Evolutionary conservation across 2,113 vertebrate genomes (phyloP).

Genomic region (Scomber colias): DNA sequence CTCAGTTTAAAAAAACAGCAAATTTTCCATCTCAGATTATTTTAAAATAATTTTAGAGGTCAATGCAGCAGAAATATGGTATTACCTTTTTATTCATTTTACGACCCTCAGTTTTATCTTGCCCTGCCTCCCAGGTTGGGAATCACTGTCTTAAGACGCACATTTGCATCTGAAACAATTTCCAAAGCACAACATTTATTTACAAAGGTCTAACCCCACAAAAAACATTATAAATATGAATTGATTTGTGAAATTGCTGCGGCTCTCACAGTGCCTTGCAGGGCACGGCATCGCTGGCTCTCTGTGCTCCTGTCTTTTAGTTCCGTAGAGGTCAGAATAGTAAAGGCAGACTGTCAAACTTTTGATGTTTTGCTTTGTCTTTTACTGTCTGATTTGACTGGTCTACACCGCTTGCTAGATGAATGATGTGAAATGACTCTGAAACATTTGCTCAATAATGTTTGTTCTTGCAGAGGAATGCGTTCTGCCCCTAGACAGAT

Average conservation of each 20-base stretch:
- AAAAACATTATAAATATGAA: constrained; percentile 1
- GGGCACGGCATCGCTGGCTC: constrained; percentile 53
- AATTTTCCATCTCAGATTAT: neutral
- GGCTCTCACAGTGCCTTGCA: constrained; percentile 41
- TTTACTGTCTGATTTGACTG: constrained; percentile 57
- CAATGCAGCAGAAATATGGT: too few species aligned
- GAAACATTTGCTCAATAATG: constrained; percentile 31
- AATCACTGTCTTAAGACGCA: neutral
- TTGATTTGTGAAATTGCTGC: constrained; percentile 18
- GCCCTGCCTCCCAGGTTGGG: neutral
- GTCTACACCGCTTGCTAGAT: constrained; percentile 45
- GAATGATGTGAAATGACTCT: constrained; percentile 41
- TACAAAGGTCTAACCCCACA: neutral
- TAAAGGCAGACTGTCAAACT: constrained; percentile 37
- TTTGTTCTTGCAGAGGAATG: constrained; percentile 51
- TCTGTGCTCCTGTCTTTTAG: constrained; percentile 57
- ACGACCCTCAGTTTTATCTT: neutral
- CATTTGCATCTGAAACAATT: neutral
- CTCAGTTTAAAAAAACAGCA: too few species aligned
- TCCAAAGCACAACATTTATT: neutral
- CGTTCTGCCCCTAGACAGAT: constrained; percentile 39
- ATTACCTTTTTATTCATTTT: neutral
- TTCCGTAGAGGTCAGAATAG: constrained; percentile 43
- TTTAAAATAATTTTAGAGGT: too few species aligned
- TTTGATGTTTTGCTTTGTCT: constrained; percentile 54